Percentiles rank a stretch among this genome's conserved stretches.
These are phyloP conservation scores for Rhynchonema sp. DNA, from an alignment of 2,888 invertebrate species.

Conservation along the genomic window DNA sequence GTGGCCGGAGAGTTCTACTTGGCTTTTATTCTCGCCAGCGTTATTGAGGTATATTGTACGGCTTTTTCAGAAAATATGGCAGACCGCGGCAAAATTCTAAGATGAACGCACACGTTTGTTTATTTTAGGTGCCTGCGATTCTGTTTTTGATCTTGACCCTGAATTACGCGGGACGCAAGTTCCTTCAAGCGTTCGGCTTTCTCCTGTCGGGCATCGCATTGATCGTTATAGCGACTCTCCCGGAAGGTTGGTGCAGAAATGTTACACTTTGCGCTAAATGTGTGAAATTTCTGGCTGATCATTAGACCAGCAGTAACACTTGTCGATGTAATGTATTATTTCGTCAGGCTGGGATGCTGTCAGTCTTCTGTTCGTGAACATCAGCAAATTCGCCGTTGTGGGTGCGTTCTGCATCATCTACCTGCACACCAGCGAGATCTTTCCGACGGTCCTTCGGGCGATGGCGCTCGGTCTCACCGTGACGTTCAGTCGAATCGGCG, in stretches of 20 bases:
- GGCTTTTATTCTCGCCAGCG: conserved; percentile 39
- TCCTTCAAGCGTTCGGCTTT: neutral
- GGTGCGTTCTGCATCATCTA: conserved; percentile 3
- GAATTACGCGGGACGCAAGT: neutral
- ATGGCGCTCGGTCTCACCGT: conserved; percentile 1
- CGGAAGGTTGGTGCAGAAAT: too few species aligned
- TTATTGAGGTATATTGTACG: too few species aligned
- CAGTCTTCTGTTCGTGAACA: too few species aligned
- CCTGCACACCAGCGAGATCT: conserved; percentile 4
- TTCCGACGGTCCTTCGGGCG: conserved; percentile 2
- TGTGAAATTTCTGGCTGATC: too few species aligned
- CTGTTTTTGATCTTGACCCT: neutral
- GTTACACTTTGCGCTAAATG: neutral
- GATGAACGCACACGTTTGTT: too few species aligned
- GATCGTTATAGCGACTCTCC: neutral
- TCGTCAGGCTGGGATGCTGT: too few species aligned
- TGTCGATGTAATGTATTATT: too few species aligned
- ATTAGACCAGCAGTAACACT: too few species aligned
- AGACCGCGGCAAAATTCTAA: too few species aligned
- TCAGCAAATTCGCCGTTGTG: too few species aligned
- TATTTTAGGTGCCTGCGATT: neutral
- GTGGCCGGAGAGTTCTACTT: conserved; percentile 54
- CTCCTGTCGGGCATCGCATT: neutral
- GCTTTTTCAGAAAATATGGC: too few species aligned
- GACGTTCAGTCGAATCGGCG: neutral